A percentile compares a stretch with the other conserved stretches of the same genome.
Conservation (phyloP, 2,888 invertebrate species). For the Priocnemis perturbator region DNA sequence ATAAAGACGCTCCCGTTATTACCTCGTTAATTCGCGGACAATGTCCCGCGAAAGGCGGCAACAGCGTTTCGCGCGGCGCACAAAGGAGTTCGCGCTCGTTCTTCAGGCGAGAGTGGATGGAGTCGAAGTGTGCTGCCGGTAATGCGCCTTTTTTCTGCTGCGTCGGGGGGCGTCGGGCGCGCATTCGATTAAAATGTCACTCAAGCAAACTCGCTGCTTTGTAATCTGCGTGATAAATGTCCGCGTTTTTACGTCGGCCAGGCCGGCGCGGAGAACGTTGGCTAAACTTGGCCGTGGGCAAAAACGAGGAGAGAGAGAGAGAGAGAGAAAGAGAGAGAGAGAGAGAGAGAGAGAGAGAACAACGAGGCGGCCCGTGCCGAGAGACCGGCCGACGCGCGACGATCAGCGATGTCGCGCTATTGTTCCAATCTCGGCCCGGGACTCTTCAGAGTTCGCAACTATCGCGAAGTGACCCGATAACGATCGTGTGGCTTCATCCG, state of each 20-base stretch:
- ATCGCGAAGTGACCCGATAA: too few relatives aligned
- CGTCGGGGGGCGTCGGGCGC: not conserved
- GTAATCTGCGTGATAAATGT: conserved; percentile 37
- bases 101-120: not conserved
- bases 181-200: conserved; percentile 43
- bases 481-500: too few relatives aligned
- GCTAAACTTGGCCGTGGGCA: too few relatives aligned
- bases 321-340: too few relatives aligned
- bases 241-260: conserved; percentile 35
- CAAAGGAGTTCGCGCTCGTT: not conserved
- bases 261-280: conserved; percentile 6
- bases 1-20: conserved; percentile 12
- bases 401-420: too few relatives aligned
- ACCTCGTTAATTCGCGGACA: conserved; percentile 16
- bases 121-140: not conserved
- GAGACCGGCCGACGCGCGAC: too few relatives aligned
- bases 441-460: too few relatives aligned
- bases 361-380: too few relatives aligned
- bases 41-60: not conserved
- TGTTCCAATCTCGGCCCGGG: too few relatives aligned
- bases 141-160: not conserved
- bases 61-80: not conserved
- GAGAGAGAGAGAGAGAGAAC: too few relatives aligned
- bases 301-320: too few relatives aligned
- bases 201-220: conserved; percentile 18